Evolutionary conservation across 2,888 invertebrate genomes (phyloP), one percentile per base, ranked within the genome.

Genomic region (Orchesellides sinensis): DNA sequence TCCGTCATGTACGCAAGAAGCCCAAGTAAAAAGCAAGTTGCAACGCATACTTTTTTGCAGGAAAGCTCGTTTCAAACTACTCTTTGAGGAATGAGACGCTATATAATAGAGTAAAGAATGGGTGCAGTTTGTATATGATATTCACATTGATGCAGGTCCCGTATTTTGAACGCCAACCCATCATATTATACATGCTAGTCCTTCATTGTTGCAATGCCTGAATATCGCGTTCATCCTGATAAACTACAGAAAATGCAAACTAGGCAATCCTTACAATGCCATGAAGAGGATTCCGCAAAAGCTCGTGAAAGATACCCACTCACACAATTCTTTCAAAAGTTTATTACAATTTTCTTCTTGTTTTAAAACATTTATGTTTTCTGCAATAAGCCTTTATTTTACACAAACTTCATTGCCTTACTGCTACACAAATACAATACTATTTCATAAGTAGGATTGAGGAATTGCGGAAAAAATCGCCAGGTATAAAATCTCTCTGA

Each of bases 401-500:
- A 29, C 61, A 32, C n/a, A 27, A n/a, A 1, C 32, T 32, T 6
- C 17, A 3, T 19, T 19, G n/a, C 21, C 10, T 54, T 29, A 61
- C 61, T 29, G 6, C 32, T 14, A 29, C n/a, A 56, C 25, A 8
- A n/a, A 52, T 52, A 52, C 12, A 6, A 25, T 47, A 45, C 21
- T 5, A 75, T 63, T 78, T 78, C 70, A 78, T 63, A 78, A 63
- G 69, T 59, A 49, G 40, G 70, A 74, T 70, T 73, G 74, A 79
- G 63, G 68, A 83, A 79, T 73, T 83, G 83, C 85, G 83, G 84
- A 87, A 88, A 86, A 88, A 88, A 88, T 88, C 86, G 88, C 87
- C 85, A 87, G 85, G 88, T 88, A 88, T 88, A 88, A 87, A 88
- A 88, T 82, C 77, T 68, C 75, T 80, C 25, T 85, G 87, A 86